These are phyloP conservation scores for Lagenorhynchus albirostris DNA, from an alignment of 2,113 vertebrate genomes.

Conservation along the genomic window DNA sequence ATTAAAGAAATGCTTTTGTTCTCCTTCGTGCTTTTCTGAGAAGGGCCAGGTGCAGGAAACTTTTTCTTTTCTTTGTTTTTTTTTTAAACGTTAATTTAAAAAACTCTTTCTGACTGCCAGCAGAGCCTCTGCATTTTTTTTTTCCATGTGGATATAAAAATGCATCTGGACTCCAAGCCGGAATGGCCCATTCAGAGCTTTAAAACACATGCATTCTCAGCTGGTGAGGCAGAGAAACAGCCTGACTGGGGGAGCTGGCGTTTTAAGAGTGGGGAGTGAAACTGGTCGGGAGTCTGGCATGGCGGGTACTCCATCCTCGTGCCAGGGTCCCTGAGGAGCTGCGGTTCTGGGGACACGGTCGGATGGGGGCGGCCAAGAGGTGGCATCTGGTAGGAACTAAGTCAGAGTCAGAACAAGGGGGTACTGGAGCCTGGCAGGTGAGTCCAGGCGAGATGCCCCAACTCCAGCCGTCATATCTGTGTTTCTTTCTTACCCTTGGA, in stretches of 20 bases:
- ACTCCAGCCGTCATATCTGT: accelerated
- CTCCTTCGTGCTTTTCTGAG: not conserved
- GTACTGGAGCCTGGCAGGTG: not conserved
- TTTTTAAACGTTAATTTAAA: slow-evolving; percentile 70
- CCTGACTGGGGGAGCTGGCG: slow-evolving; percentile 50
- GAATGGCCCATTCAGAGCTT: slow-evolving; percentile 78
- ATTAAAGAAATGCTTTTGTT: not conserved
- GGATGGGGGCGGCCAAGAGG: slow-evolving; percentile 31
- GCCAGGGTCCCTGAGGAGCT: slow-evolving; percentile 70
- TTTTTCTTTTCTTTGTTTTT: slow-evolving; percentile 32
- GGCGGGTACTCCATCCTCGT: slow-evolving; percentile 66
- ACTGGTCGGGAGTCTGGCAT: slow-evolving; percentile 71
- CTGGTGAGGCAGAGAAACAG: slow-evolving; percentile 67
- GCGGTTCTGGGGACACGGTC: slow-evolving; percentile 12
- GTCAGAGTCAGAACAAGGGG: not conserved
- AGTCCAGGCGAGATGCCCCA: accelerated
- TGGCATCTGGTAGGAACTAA: not conserved
- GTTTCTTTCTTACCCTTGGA: not conserved
- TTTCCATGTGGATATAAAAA: slow-evolving; percentile 74
- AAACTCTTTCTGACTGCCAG: slow-evolving; percentile 68
- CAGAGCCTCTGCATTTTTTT: slow-evolving; percentile 52
- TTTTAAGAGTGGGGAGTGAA: slow-evolving; percentile 19
- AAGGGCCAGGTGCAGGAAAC: slow-evolving; percentile 49
- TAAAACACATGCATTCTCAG: slow-evolving; percentile 71
- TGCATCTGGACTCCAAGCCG: slow-evolving; percentile 80